Evolutionary conservation across 2,113 vertebrate genomes (phyloP).

Genomic region (Oxyruncus cristatus): DNA sequence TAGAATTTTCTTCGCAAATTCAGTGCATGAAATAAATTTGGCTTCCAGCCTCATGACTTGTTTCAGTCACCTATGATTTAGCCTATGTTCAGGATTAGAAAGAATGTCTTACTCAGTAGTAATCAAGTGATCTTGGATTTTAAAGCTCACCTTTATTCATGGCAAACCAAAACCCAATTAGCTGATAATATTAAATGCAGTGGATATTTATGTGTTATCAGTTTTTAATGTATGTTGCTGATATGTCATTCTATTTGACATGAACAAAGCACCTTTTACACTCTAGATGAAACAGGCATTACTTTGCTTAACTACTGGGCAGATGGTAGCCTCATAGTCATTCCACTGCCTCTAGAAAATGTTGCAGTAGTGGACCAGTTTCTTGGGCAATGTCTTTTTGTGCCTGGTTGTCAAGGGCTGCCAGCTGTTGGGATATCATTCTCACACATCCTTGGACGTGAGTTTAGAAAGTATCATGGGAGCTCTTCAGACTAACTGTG

Average conservation of each 20-base stretch:
- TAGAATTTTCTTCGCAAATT: constrained; percentile 27
- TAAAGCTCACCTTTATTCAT: constrained; percentile 49
- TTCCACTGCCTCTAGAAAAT: background rate
- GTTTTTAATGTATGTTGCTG: constrained; percentile 26
- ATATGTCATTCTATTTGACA: background rate
- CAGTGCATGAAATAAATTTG: background rate
- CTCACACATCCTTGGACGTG: background rate
- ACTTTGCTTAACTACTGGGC: background rate
- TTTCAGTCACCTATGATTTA: constrained; percentile 39
- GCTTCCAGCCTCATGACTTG: constrained; percentile 29
- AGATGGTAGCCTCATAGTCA: background rate
- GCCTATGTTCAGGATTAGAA: background rate
- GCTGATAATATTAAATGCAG: constrained; percentile 6
- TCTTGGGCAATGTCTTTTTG: background rate
- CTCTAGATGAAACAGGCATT: background rate
- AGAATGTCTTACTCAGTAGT: constrained; percentile 8
- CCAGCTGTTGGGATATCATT: background rate
- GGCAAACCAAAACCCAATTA: constrained; percentile 51
- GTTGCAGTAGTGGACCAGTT: background rate
- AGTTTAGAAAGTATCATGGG: fast-evolving
- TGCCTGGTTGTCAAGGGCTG: background rate
- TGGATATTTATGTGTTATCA: constrained; percentile 57
- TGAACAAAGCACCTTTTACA: constrained; percentile 16
- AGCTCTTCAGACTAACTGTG: background rate
- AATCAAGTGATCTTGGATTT: constrained; percentile 42